Base-by-base conservation (phyloP, 2,888 invertebrate species). In the Andrena dorsata region DNA sequence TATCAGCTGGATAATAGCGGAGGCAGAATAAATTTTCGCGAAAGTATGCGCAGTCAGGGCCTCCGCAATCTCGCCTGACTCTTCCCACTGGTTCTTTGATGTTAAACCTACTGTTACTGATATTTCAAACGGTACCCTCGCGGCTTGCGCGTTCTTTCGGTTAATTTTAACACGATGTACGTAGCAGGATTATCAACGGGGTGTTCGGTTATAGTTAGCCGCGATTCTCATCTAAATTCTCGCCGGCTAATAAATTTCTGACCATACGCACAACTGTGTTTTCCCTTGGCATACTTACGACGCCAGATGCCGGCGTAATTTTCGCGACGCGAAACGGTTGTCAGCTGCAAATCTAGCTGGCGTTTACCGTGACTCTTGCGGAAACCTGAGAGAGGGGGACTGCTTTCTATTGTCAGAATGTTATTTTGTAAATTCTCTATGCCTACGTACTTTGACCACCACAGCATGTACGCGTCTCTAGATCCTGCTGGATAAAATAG, bases 231-330 rank as follows among this genome's bases (percentile, higher is more conserved):
- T 76, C 7, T 58, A 69, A 64, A 76, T 76, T 64, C 64, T 23
- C 30, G 26, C 32, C 2, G 35, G 56, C 64, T 49, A 64, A 65
- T 76, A 76, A 79, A 76, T 76, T 69, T 41, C 49, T 51, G 8
- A 60, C 64, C 28, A n/a, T 58, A 47, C 56, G 76, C 23, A 41
- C 58, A 49, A n/a, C 51, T 41, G 23, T 70, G 76, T 76, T 35
- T 69, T 56, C 64, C 20, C 56, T 32, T 58, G 64, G 64, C 76
- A 58, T 51, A 51, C 58, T 70, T 69, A 64, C 64, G 76, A 65
- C 69, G 70, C 51, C 64, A 41, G 28, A 30, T 28, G 64, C 61
- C 63, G 23, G 5, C 10, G 35, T 76, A 79, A 70, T 69, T 69
- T 30, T 63, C 49, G 51, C 63, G 56, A 47, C 16, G 41, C 51